Evolutionary conservation across 2,113 vertebrate species (phyloP).

Genomic region (Sorex araneus): DNA sequence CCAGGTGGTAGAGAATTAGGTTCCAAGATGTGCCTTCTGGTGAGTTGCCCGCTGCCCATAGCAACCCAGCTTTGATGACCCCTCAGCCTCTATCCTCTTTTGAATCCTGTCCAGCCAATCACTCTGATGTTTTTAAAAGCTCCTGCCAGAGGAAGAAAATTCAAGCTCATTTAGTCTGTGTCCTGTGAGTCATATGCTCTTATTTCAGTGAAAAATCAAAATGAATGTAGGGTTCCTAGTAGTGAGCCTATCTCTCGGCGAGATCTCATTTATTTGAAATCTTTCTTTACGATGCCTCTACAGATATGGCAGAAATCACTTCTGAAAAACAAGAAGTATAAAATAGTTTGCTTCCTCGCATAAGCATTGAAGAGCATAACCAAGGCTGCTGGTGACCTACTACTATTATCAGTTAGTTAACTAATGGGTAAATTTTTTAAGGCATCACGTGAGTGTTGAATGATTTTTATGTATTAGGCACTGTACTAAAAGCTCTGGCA

Average conservation of each 20-base stretch:
- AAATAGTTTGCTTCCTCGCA: conserved; percentile 46
- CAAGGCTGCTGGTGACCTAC: background rate
- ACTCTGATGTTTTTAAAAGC: background rate
- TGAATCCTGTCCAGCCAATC: background rate
- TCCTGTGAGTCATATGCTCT: conserved; percentile 15
- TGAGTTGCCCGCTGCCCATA: background rate
- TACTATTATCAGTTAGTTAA: conserved; percentile 57
- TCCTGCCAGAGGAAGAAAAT: conserved; percentile 48
- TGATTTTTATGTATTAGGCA: background rate
- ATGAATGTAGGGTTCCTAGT: conserved; percentile 17
- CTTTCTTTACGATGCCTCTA: conserved; percentile 63
- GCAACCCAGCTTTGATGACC: background rate
- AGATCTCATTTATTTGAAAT: conserved; percentile 77
- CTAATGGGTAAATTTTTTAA: conserved; percentile 50
- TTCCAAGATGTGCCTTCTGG: background rate
- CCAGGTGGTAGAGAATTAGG: background rate
- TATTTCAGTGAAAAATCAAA: conserved; percentile 72
- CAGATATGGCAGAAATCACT: background rate
- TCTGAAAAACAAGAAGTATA: conserved; percentile 50
- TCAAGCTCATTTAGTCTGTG: background rate
- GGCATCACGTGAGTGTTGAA: conserved; percentile 2
- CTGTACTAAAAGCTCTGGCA: conserved; percentile 20
- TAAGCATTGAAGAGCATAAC: background rate
- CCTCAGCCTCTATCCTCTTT: fast-evolving
- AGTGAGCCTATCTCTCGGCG: conserved; percentile 37